A percentile compares a stretch with the other conserved stretches of the same genome.
These are phyloP conservation scores for Periphyllus acericola DNA, from an alignment of 2,888 invertebrate species.

Conservation along the genomic window DNA sequence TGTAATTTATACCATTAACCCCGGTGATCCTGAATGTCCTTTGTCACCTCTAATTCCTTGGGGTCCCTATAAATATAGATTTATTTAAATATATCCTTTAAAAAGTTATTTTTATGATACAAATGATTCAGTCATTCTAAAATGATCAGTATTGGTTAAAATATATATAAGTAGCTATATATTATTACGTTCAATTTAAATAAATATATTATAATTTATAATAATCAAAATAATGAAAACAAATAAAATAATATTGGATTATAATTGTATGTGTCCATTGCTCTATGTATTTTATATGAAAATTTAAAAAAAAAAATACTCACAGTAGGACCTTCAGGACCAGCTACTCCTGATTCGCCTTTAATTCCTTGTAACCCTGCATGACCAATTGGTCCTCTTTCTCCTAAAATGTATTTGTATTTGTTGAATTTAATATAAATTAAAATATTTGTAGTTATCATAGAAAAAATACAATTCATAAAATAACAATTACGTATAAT, in stretches of 20 bases:
- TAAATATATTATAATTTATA: no score
- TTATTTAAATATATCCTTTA: no score
- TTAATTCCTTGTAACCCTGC: constrained; percentile 67
- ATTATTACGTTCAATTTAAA: no score
- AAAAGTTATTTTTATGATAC: no score
- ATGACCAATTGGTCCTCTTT: constrained; percentile 66
- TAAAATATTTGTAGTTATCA: not conserved
- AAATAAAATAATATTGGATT: no score
- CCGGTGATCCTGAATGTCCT: constrained; percentile 78
- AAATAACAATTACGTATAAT: no score
- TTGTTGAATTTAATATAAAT: not conserved
- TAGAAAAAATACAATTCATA: no score
- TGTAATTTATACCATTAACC: constrained; percentile 71
- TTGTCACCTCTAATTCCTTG: constrained; percentile 76
- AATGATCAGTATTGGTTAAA: no score
- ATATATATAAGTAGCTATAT: not conserved
- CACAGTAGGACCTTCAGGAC: constrained; percentile 76
- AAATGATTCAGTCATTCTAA: no score
- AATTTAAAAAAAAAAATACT: constrained; percentile 63
- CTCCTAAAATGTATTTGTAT: constrained; percentile 35
- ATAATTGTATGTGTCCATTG: no score
- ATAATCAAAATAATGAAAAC: no score
- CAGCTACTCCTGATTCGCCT: constrained; percentile 68
- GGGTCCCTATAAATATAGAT: constrained; percentile 70
- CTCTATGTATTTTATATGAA: constrained; percentile 14